Evolutionary conservation across 2,113 vertebrate species (phyloP), one percentile per base, ranked within the genome.

Genomic region (Elachura formosa): DNA sequence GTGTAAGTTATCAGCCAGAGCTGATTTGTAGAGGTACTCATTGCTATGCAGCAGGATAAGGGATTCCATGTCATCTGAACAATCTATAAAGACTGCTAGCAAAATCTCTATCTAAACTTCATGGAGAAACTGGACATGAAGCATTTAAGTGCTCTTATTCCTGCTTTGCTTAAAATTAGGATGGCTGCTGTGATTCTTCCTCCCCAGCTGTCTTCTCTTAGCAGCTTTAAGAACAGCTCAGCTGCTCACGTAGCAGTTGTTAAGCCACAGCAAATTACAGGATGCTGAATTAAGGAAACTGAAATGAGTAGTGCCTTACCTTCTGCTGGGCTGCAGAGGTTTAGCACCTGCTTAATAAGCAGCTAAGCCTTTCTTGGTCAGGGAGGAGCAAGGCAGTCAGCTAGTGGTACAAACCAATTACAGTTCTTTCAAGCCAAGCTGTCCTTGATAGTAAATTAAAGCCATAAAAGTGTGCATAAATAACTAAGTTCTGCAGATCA

Each of bases 191-290:
- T 24, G 51, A 59, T 55, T 93, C 59, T 51, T 90, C 46, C 43
- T 84, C 38, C 45, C 61, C 91, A 96, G 89, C 81, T 95, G 84
- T 49, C 73, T 62, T 62, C 71, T 89, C n/a, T 61, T 84, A n/a
- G n/a, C n/a, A n/a, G 38, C 40, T 92, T 51, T 45, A 90, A 73
- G 87, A 95, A 71, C 59, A 92, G 76, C 67, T 88, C 85, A 94
- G 91, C 89, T 93, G 91, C 79, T 93, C 45, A 36, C 2, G 8
- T 1, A 76, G 72, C 83, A 94, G 86, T 83, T 93, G 94, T 56
- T 83, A 80, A 93, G 5, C 80, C 73, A 49, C 68, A 24, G 24
- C 56, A 89, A 89, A 95, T 74, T 62, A 86, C 59, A 83, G n/a
- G 83, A 64, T 64, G 61, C 38, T 77, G 63, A 49, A 73, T 19